Evolutionary conservation across 2,797 vertebrate species (phyloP).

Genomic region (Enteromius trimaculatus): DNA sequence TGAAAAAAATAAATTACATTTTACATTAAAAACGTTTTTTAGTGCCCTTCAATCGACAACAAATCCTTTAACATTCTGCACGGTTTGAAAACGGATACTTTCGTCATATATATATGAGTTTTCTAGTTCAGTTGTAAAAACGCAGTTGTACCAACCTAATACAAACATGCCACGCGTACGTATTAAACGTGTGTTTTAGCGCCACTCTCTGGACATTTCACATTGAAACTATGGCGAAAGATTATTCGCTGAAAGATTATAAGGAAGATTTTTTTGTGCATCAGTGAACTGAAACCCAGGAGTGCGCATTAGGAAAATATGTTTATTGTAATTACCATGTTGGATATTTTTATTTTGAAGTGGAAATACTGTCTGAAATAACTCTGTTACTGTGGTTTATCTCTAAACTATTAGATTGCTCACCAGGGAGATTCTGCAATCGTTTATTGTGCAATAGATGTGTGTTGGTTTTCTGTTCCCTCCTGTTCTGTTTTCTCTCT

Average conservation of each 20-base stretch:
- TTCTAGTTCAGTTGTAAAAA: too few species aligned
- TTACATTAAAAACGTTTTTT: background rate
- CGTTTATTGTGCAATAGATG: background rate
- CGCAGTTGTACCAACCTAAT: too few species aligned
- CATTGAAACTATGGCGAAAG: too few species aligned
- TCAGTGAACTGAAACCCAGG: background rate
- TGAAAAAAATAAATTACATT: too few species aligned
- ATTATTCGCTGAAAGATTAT: background rate
- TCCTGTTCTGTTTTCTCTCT: background rate
- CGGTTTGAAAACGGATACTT: too few species aligned
- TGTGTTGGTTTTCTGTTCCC: background rate
- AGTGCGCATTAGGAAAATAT: background rate
- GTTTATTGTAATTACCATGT: background rate
- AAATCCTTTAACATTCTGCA: background rate
- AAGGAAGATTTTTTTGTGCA: background rate
- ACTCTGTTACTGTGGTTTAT: background rate
- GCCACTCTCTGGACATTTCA: too few species aligned
- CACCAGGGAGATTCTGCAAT: background rate
- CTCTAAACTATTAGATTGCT: background rate
- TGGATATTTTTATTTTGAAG: background rate
- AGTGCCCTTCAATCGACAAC: background rate
- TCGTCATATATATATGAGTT: too few species aligned
- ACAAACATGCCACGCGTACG: too few species aligned
- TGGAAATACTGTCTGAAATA: background rate
- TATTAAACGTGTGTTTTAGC: too few species aligned